phyloP scores from a whole-genome alignment of 2,113 vertebrate genomes.

The Fulmarus glacialis region DNA sequence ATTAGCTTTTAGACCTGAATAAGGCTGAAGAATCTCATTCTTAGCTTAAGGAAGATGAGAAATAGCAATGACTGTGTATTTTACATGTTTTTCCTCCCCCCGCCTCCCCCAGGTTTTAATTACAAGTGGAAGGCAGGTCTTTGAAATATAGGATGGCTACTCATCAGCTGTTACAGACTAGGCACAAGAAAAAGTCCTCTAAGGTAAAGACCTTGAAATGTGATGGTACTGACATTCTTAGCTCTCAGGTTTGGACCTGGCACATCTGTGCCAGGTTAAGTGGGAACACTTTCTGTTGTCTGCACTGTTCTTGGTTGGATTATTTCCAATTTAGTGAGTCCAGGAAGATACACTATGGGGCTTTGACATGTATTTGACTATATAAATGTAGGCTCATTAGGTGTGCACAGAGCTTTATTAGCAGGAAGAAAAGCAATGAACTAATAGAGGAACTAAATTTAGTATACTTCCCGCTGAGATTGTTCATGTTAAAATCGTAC shows the following conservation, averaged over 20 bases:
- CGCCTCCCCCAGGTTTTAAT: neutral
- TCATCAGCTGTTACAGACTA: slow-evolving; percentile 35
- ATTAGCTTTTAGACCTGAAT: neutral
- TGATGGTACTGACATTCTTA: neutral
- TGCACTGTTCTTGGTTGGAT: neutral
- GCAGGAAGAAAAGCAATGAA: neutral
- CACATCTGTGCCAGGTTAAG: fast-evolving
- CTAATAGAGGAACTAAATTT: neutral
- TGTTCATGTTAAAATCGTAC: neutral
- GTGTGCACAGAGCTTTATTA: neutral
- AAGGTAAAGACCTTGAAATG: slow-evolving; percentile 55
- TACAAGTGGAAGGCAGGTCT: neutral
- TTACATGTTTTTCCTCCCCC: too few relatives aligned
- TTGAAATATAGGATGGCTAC: slow-evolving; percentile 54
- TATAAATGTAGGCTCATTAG: neutral
- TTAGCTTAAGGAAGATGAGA: neutral
- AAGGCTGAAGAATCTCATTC: neutral
- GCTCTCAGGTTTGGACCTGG: neutral
- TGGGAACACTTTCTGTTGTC: neutral
- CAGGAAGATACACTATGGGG: neutral
- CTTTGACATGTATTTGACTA: neutral
- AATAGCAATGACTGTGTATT: neutral
- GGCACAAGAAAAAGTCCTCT: slow-evolving; percentile 21
- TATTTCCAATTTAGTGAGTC: neutral
- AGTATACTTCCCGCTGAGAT: neutral